Percentiles rank a stretch among this genome's conserved stretches.
These are phyloP conservation scores for Phyllopteryx taeniolatus DNA, from an alignment of 2,113 vertebrate species.

Conservation along the genomic window DNA sequence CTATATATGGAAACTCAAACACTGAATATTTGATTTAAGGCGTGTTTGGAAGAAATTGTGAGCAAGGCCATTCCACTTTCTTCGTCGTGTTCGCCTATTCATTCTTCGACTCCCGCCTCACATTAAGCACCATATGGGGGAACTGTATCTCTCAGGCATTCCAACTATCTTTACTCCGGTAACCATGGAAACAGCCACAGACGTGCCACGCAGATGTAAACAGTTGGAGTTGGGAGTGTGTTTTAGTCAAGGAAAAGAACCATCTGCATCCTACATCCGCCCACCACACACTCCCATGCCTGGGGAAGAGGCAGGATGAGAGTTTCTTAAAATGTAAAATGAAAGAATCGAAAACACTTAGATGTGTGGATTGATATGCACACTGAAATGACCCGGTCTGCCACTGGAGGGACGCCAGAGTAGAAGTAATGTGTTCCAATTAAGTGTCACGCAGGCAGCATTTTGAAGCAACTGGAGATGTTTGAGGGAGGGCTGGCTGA, in stretches of 20 bases:
- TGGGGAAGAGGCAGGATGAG: background rate
- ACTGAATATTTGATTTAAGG: background rate
- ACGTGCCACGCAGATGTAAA: slow-evolving; percentile 63
- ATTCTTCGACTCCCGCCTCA: slow-evolving; percentile 40
- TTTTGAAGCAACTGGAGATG: too few species aligned
- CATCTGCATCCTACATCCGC: background rate
- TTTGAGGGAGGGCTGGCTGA: too few species aligned
- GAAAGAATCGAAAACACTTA: background rate
- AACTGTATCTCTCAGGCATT: slow-evolving; percentile 39
- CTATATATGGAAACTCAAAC: background rate
- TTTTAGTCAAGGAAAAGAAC: slow-evolving; percentile 21
- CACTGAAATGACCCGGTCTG: too few species aligned
- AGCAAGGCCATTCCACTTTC: background rate
- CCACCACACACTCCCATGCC: slow-evolving; percentile 1
- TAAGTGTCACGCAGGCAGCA: too few species aligned
- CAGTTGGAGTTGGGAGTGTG: slow-evolving; percentile 42
- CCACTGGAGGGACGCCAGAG: too few species aligned
- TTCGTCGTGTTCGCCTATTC: slow-evolving; percentile 30
- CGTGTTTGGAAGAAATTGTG: background rate
- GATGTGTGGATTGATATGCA: background rate
- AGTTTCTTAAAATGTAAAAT: background rate
- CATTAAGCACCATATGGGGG: slow-evolving; percentile 17
- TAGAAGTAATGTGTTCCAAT: too few species aligned
- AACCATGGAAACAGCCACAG: slow-evolving; percentile 68
- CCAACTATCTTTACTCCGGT: slow-evolving; percentile 62